Base-by-base conservation (phyloP, 30 jellyfish, hydroid and myxozoan genomes). In the Aurelia aurita region DNA sequence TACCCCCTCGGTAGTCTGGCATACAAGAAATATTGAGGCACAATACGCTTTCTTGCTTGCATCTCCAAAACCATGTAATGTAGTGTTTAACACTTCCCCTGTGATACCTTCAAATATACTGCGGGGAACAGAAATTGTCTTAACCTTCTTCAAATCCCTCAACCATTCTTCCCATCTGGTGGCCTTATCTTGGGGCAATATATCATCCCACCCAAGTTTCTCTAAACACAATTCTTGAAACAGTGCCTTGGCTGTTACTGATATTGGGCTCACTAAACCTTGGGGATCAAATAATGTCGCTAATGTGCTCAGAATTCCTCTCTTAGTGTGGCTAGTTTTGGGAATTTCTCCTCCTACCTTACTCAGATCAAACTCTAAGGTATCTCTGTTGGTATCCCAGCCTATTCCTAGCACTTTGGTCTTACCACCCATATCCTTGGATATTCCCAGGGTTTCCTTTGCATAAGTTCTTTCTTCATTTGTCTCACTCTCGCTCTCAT, bases 271-370 rank as follows among this genome's bases (percentile, higher is more conserved):
- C 11, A 83, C 29, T 4, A 82, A 60, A 5, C 88, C 93, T 13
- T 26, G 70, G 6, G 87, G 79, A 70, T 83, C 93, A 72, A 51
- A 83, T 25, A 83, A 19, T n/a, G 87, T n/a, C 11, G 93, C 93
- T 46, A 83, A 57, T 14, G 62, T 35, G 27, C 78, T 69, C 57
- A 70, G 43, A 18, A 83, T 72, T 26, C 80, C 87, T 20, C 80
- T 62, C 87, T 83, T 83, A 5, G 93, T 83, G n/a, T n/a, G n/a
- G 44, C 45, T 32, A 29, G 55, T 27, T 10, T 69, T 51, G 58
- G 34, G 19, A 23, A 22, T 20, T 32, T 8, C 65, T 66, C 55
- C n/a, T 2, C 15, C 79, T 7, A 39, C 26, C 22, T 54, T 44
- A 59, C 58, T 72, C 55, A 83, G 15, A 57, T 83, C 88, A 59